Base-by-base conservation (phyloP, 2,113 vertebrate genomes). In the Lipophrys pholis region DNA sequence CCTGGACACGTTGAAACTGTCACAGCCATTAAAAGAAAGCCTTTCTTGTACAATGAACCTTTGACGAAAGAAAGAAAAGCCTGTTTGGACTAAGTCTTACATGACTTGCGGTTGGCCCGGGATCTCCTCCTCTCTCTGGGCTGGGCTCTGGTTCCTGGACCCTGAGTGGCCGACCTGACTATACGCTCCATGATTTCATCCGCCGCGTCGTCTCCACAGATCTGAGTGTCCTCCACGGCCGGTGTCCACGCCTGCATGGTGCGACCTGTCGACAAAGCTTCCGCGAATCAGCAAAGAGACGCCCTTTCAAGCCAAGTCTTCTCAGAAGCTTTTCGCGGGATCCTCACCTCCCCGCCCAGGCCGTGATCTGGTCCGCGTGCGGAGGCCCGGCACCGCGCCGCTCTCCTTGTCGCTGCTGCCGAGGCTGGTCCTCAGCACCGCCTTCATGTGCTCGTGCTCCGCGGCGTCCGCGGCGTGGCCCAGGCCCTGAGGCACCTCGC, bases 111-210 rank as follows among this genome's bases (percentile, higher is more conserved):
- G 87, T 98, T 98, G 75, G 94, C 96, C n/a, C 97, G 95, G 54
- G 97, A 99, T 14, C 97, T 92, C 80, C 96, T 97, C 73, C 97
- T 94, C 86, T 99, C 97, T 54, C 96, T 91, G 6, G 96, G 96
- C 82, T 97, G 95, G 0, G 92, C 89, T 86, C 97, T 93, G 86
- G 96, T 95, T 86, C 95, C 95, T 69, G 97, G 96, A 90, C 95
- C 94, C 91, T 98, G 97, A 39, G 96, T 99, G 85, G 97, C 97
- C 0, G 97, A 98, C 80, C 95, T 96, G 17, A 99, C 97, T 0
- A 99, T 99, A n/a, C 95, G 95, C 83, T 99, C 97, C 97, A 99
- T 99, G 88, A 99, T 98, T 85, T 98, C 97, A 15, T 99, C 97
- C 0, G 97, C 97, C 0, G 95, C 93, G 0, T 97, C 96, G 0